A percentile compares a stretch with the other conserved stretches of the same genome.
Conservation (phyloP, 2,888 invertebrate genomes). For the Sinotaia quadrata region DNA sequence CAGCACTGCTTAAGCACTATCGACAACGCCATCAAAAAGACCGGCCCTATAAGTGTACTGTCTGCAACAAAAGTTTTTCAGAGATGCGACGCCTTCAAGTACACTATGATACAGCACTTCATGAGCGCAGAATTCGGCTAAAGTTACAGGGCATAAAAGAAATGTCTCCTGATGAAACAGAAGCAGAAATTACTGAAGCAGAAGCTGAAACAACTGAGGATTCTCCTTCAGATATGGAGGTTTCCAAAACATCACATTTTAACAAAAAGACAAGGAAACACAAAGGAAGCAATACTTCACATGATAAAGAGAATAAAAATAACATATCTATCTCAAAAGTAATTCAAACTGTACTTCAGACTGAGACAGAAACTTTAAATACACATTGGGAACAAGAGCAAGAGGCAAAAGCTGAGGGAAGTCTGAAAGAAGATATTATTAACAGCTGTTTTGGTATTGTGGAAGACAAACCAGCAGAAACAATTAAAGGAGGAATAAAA, state of each 20-base stretch:
- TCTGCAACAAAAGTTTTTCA: constrained; percentile 47
- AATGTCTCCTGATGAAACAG: neutral
- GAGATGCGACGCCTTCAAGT: constrained; percentile 35
- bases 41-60: constrained; percentile 30
- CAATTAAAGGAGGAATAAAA: neutral
- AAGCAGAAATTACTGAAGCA: neutral
- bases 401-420: neutral
- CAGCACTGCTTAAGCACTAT: constrained; percentile 27
- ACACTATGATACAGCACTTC: constrained; percentile 32
- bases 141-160: neutral
- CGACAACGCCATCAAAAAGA: constrained; percentile 29
- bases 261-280: constrained; percentile 23
- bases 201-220: no score
- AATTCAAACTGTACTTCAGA: neutral
- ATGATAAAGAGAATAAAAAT: constrained; percentile 14
- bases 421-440: neutral
- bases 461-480: neutral
- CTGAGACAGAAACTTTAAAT: no score
- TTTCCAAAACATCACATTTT: neutral
- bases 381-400: no score
- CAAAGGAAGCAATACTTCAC: neutral
- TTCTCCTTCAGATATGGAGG: neutral
- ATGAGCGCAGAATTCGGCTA: constrained; percentile 11
- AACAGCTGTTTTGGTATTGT: neutral
- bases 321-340: neutral